Conservation (phyloP, 2,888 invertebrate species). For the Rhamphomyia laevipes region DNA sequence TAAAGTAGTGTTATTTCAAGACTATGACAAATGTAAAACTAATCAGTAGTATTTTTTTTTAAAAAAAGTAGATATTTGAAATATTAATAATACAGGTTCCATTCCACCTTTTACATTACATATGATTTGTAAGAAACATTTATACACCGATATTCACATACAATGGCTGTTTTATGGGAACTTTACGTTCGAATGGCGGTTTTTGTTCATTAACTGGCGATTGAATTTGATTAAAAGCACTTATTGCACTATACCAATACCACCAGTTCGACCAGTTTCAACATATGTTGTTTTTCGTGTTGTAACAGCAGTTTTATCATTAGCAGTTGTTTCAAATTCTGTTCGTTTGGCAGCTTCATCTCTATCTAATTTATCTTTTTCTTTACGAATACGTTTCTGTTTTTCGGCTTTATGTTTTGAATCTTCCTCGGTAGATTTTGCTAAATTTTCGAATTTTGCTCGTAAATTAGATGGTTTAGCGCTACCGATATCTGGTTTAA, state of each 20-base stretch:
- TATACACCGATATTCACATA: too few species aligned
- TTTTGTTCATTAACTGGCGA: slow-evolving; percentile 30
- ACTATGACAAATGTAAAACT: too few species aligned
- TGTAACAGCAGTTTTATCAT: slow-evolving; percentile 25
- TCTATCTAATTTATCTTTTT: slow-evolving; percentile 37
- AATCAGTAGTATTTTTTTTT: too few species aligned
- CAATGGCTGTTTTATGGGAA: slow-evolving; percentile 33
- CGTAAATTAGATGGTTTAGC: slow-evolving; percentile 67
- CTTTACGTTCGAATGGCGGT: slow-evolving; percentile 23
- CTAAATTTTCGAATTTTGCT: slow-evolving; percentile 78
- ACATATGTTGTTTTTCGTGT: slow-evolving; percentile 12
- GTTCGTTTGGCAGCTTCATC: slow-evolving; percentile 35
- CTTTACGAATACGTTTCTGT: slow-evolving; percentile 38
- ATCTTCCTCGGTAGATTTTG: slow-evolving; percentile 62
- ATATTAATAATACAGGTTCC: too few species aligned
- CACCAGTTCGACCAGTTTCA: slow-evolving; percentile 32
- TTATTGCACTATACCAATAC: slow-evolving; percentile 37
- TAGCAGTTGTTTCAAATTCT: slow-evolving; percentile 27
- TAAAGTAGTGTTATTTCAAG: too few species aligned
- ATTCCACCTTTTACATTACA: too few species aligned
- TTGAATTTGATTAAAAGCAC: slow-evolving; percentile 36
- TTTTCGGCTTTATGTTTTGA: slow-evolving; percentile 40
- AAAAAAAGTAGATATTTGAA: too few species aligned
- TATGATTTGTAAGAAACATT: too few species aligned
- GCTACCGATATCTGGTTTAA: slow-evolving; percentile 49